A percentile compares a stretch with the other conserved stretches of the same genome.
phyloP scores from a whole-genome alignment of 1,140 invertebrate genomes.

The Hycleus cichorii region DNA sequence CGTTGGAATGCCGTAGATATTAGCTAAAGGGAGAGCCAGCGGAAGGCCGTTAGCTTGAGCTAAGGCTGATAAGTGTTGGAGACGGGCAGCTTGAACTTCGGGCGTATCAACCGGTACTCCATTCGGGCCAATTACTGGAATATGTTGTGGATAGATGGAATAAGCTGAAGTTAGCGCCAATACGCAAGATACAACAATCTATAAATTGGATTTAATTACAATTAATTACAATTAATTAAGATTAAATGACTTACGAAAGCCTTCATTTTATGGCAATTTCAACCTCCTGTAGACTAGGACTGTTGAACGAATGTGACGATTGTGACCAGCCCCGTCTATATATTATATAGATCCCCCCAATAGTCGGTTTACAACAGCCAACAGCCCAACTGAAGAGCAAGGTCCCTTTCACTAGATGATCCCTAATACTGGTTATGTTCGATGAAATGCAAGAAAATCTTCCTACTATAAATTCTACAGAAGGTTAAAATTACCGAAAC shows the following conservation, averaged over 20 bases:
- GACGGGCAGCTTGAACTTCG: constrained; percentile 53
- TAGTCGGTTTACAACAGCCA: not conserved
- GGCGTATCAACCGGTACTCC: constrained; percentile 46
- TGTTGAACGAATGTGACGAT: constrained; percentile 32
- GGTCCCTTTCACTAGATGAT: constrained; percentile 37
- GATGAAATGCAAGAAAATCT: not conserved
- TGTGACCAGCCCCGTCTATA: constrained; percentile 19
- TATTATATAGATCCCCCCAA: constrained; percentile 37
- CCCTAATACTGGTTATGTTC: constrained; percentile 1
- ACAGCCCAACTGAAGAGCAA: constrained; percentile 35
- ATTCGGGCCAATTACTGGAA: constrained; percentile 30
- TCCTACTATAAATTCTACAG: not conserved
- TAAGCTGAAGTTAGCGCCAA: constrained; percentile 28
- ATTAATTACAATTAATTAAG: not conserved
- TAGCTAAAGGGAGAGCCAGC: constrained; percentile 5
- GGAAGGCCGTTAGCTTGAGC: constrained; percentile 40
- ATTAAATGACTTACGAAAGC: constrained; percentile 32
- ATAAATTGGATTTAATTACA: constrained; percentile 5
- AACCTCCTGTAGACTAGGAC: constrained; percentile 39
- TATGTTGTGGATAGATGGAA: constrained; percentile 21
- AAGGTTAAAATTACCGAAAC: not conserved
- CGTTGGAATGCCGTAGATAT: not conserved
- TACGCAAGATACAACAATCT: constrained; percentile 32
- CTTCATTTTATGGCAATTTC: constrained; percentile 30
- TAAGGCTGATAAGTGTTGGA: constrained; percentile 49